Percentiles rank a stretch among this genome's conserved stretches.
Evolutionary conservation across 2,113 vertebrate genomes (phyloP).

Genomic region (Psittacara wagleri): DNA sequence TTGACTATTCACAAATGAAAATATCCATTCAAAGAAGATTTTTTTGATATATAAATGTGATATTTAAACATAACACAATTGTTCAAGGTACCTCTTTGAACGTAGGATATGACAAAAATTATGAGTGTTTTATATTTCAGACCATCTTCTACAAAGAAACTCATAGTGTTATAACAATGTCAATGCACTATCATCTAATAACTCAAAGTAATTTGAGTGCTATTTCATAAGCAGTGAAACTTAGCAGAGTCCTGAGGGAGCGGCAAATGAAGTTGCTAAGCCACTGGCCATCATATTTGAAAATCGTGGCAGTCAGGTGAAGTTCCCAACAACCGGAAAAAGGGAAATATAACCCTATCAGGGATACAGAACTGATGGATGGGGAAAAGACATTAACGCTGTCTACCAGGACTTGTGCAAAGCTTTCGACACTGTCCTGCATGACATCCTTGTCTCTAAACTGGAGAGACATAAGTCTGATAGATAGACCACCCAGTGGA

Average conservation of each 20-base stretch:
- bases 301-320: no score
- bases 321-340: no score
- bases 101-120: not conserved
- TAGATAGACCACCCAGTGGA: no score
- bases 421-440: no score
- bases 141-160: not conserved
- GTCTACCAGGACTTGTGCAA: no score
- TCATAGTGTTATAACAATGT: not conserved
- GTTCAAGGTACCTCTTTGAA: not conserved
- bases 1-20: not conserved
- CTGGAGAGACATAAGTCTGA: no score
- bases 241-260: not conserved
- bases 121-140: not conserved
- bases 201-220: not conserved
- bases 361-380: no score
- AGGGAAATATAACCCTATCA: no score
- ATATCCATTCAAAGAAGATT: not conserved
- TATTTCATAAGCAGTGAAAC: not conserved
- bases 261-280: not conserved
- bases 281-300: no score
- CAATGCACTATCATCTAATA: not conserved
- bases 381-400: no score
- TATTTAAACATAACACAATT: not conserved
- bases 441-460: no score
- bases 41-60: not conserved